phyloP scores from a whole-genome alignment of 2,797 vertebrate genomes.

The Bradypus variegatus region DNA sequence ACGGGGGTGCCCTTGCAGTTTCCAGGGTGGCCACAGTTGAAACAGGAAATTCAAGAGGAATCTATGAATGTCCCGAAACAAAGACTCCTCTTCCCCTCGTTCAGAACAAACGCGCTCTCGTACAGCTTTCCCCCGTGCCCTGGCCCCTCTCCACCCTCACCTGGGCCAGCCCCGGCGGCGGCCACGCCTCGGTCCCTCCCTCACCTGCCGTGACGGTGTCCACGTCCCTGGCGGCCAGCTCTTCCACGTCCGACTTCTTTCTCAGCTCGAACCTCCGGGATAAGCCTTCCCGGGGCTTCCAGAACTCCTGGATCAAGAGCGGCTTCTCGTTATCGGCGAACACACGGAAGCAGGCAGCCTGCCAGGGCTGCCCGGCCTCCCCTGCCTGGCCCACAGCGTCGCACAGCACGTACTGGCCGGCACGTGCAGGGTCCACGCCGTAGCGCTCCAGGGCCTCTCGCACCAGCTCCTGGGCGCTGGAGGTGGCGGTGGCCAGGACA shows the following conservation, averaged over 20 bases:
- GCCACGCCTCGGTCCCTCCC: background rate
- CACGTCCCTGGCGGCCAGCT: slow-evolving; percentile 87
- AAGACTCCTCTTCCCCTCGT: background rate
- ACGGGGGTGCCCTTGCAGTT: background rate
- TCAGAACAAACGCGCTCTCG: background rate
- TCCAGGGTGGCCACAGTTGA: background rate
- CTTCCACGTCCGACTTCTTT: slow-evolving; percentile 86
- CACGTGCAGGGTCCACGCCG: slow-evolving; percentile 81
- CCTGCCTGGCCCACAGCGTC: slow-evolving; percentile 88
- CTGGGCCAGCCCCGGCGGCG: too few relatives aligned
- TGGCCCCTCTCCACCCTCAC: too few relatives aligned
- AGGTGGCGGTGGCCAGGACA: slow-evolving; percentile 88
- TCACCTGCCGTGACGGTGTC: slow-evolving; percentile 95
- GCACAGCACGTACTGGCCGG: slow-evolving; percentile 84
- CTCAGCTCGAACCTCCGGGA: slow-evolving; percentile 90
- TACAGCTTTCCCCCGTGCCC: accelerated
- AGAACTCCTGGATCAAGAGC: slow-evolving; percentile 90
- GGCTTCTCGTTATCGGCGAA: slow-evolving; percentile 92
- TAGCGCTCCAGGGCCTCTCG: slow-evolving; percentile 94
- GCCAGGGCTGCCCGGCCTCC: slow-evolving; percentile 78
- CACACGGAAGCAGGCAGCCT: slow-evolving; percentile 84
- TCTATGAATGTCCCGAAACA: accelerated
- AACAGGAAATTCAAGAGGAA: background rate
- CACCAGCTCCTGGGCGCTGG: slow-evolving; percentile 88
- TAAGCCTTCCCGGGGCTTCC: slow-evolving; percentile 93